Base-by-base conservation (phyloP, 1,140 invertebrate species). In the Nebria ingens region DNA sequence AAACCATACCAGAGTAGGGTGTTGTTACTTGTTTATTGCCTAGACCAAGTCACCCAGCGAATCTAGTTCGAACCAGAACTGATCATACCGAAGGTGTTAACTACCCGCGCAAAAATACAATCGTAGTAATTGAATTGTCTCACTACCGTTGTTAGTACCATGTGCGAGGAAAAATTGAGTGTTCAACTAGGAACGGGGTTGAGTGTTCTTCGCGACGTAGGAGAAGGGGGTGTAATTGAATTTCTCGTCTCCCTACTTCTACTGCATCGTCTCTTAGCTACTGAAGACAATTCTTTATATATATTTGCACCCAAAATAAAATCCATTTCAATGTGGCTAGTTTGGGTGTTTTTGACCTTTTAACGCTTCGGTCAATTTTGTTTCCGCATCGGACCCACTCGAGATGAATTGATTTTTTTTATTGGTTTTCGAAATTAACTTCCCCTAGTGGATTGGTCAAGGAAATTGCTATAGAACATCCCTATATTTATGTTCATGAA, bases 341-440 rank as follows among this genome's bases (percentile, higher is more conserved):
- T 12, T 11, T 17, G 40, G 17, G 6, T 45, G 17, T 45, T 45
- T 45, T 9, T 45, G 40, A 9, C 40, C 25, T 17, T 45, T 45
- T 45, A 45, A 11, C 15, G 17, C 40, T 45, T 45, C 40, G 40
- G 15, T 45, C 40, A 45, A 45, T 45, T 45, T 45, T 17, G 40
- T 45, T 45, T 45, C 40, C 40, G 40, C 40, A 11, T 12, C 15
- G 25, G 25, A 34, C 6, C 25, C 6, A 34, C n/a, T 34, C 25
- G 17, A 45, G 40, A 45, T 45, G 40, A 45, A 45, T 45, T 45
- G 40, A 45, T 45, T 45, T 45, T 45, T 45, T 45, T 17, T 12
- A 12, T 45, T 9, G 40, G 9, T 45, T 45, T 45, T 45, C 40
- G 6, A 45, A 45, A 45, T 45, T 45, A 45, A 45, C 40, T 45